Evolutionary conservation across 2,797 vertebrate genomes (phyloP).

Genomic region (Acanthiza pusilla): DNA sequence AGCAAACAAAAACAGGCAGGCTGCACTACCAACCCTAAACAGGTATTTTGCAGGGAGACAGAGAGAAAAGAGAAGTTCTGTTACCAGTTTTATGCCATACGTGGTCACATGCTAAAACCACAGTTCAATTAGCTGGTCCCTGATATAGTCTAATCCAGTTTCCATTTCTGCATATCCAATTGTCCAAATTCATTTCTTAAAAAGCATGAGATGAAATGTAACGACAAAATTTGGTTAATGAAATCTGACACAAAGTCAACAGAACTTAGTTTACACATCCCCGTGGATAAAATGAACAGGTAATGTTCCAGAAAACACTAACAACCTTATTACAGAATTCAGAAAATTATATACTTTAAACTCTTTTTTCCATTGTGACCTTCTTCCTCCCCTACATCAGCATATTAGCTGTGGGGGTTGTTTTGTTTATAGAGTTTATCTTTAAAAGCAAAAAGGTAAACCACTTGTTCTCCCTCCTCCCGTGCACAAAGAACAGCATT

Average conservation of each 20-base stretch:
- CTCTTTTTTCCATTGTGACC: not conserved
- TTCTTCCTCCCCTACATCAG: not conserved
- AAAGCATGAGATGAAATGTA: not conserved
- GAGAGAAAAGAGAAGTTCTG: not conserved
- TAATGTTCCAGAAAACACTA: not conserved
- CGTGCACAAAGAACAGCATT: not conserved
- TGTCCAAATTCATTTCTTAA: not conserved
- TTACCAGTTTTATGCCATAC: not conserved
- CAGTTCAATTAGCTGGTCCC: not conserved
- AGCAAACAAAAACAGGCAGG: not conserved
- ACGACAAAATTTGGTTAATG: not conserved
- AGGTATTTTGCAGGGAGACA: not conserved
- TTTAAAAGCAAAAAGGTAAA: conserved; percentile 26
- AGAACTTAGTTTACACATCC: not conserved
- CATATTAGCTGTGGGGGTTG: not conserved
- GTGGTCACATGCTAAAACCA: not conserved
- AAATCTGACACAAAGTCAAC: not conserved
- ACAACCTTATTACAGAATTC: not conserved
- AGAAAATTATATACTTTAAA: not conserved
- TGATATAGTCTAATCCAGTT: not conserved
- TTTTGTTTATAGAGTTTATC: not conserved
- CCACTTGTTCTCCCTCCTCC: not conserved
- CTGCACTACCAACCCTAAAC: not conserved
- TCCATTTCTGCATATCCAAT: not conserved
- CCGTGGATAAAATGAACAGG: not conserved